Conservation (phyloP, 2,888 invertebrate genomes). For the Hemistola chrysoprasaria region DNA sequence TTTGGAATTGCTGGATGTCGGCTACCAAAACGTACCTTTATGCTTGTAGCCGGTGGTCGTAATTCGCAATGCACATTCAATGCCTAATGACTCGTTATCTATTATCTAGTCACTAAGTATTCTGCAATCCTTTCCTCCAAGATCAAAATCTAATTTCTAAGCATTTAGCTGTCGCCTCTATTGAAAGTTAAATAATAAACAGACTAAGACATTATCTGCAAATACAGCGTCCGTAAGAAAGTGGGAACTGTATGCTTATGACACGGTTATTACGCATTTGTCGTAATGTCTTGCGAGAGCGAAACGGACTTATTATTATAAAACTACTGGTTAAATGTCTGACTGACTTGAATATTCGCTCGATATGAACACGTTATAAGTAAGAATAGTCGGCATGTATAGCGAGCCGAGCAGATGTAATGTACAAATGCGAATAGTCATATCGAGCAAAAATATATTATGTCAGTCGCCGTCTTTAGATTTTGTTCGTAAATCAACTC, state of each 20-base stretch:
- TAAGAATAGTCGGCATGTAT: too few species aligned
- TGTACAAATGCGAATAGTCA: too few species aligned
- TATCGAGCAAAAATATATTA: too few species aligned
- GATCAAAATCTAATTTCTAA: constrained; percentile 25
- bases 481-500: too few species aligned
- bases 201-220: constrained; percentile 33
- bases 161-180: constrained; percentile 16
- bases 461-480: too few species aligned
- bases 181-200: constrained; percentile 33
- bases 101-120: constrained; percentile 6
- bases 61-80: constrained; percentile 9
- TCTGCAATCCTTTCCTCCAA: constrained; percentile 19
- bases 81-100: constrained; percentile 14
- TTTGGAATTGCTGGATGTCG: too few species aligned
- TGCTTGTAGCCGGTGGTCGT: too few species aligned
- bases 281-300: constrained; percentile 69
- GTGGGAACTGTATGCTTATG: constrained; percentile 61
- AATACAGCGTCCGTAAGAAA: constrained; percentile 49
- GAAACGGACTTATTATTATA: constrained; percentile 39
- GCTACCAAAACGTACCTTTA: too few species aligned
- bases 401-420: too few species aligned
- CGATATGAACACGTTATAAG: too few species aligned
- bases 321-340: too few species aligned
- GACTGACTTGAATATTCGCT: too few species aligned
- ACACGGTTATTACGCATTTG: constrained; percentile 68